Base-by-base conservation (phyloP, 1,140 invertebrate species). In the Heterodera schachtii region DNA sequence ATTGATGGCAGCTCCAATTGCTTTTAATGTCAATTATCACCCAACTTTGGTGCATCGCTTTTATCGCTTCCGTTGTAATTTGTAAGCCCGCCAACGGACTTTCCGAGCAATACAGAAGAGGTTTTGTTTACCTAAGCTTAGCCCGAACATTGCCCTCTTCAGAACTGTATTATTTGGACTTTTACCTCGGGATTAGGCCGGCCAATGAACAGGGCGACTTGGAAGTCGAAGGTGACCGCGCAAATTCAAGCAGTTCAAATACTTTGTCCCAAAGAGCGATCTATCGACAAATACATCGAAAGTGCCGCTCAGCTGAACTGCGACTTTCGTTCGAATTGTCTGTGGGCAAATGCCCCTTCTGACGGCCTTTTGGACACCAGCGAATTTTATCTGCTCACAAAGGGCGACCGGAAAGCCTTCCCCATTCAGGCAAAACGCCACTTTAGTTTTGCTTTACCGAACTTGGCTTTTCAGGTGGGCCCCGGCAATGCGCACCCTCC, bases 321-420 rank as follows among this genome's bases (percentile, higher is more conserved):
- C 78, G 80, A 86, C 76, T 81, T 86, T 49, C 57, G 75, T 43
- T 70, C 57, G 43, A 57, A 73, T 19, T 86, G 85, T 71, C 75
- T 85, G 64, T 86, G 85, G 85, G 57, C 69, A 44, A 86, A 86
- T 81, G 83, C 82, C 9, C 79, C 47, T 5, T 77, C 79, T 8
- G 85, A 86, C 66, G 79, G 79, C 13, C 69, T 86, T n/a, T 31
- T 86, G 41, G 85, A 86, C 52, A 86, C 86, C 31, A 86, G 85
- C 11, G 86, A 86, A 64, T 86, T 86, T 70, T 86, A 84, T 80
- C 67, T 87, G 44, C 87, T 86, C 78, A 64, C 78, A 6, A 86
- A 86, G 47, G 75, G 31, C 41, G 84, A 87, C 44, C 74, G 47
- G 3, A 87, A 86, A 76, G 47, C 84, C 9, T 86, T 86, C 78